phyloP scores from a whole-genome alignment of 2,888 invertebrate species.

The Rhodophaea formosa region DNA sequence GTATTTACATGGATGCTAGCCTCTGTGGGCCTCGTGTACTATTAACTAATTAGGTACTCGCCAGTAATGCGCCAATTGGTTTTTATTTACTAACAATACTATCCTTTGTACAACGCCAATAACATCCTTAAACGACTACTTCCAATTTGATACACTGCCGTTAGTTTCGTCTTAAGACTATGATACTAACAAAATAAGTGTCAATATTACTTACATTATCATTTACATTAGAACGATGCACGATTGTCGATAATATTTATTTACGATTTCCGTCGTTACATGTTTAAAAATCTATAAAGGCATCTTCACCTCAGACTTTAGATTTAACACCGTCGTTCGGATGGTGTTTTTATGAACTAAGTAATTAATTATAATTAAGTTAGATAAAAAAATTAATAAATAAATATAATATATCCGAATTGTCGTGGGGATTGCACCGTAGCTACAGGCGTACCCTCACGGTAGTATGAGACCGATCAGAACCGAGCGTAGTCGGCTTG shows the following conservation, averaged over 20 bases:
- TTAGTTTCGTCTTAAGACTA: constrained; percentile 71
- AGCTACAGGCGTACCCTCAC: constrained; percentile 13
- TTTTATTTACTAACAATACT: constrained; percentile 75
- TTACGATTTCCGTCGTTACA: constrained; percentile 67
- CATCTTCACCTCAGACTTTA: constrained; percentile 81
- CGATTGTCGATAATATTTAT: constrained; percentile 62
- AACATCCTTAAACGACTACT: constrained; percentile 70
- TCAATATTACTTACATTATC: constrained; percentile 74
- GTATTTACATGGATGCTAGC: constrained; percentile 74
- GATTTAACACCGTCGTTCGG: constrained; percentile 75
- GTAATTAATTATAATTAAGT: constrained; percentile 65
- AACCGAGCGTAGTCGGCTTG: constrained; percentile 22
- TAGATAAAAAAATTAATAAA: constrained; percentile 69
- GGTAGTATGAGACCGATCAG: constrained; percentile 25
- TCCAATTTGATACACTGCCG: constrained; percentile 72
- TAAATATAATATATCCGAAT: constrained; percentile 72
- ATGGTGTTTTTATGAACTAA: constrained; percentile 73
- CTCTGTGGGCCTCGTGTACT: constrained; percentile 73
- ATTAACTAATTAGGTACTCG: constrained; percentile 79
- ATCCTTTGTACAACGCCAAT: constrained; percentile 80
- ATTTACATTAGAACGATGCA: constrained; percentile 74
- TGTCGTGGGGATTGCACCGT: constrained; percentile 49
- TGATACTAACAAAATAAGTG: constrained; percentile 76
- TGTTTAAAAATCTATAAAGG: constrained; percentile 80
- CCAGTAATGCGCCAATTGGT: constrained; percentile 81